Conservation (phyloP, 2,888 invertebrate species). For the Eupsilia transversa region DNA sequence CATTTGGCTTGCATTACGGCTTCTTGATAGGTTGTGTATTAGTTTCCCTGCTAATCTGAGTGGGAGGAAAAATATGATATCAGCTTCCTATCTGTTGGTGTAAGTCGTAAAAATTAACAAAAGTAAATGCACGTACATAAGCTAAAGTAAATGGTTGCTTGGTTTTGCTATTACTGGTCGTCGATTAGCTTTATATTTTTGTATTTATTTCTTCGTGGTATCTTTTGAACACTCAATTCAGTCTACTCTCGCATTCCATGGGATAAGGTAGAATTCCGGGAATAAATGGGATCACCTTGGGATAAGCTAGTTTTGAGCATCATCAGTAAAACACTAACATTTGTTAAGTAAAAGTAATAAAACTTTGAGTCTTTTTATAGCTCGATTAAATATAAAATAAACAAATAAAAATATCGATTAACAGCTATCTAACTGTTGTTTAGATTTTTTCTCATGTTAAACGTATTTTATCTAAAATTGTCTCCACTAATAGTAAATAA, state of each 20-base stretch:
- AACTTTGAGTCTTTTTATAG: constrained; percentile 6
- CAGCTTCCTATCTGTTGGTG: background rate
- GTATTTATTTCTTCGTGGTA: background rate
- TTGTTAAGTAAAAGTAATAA: constrained; percentile 6
- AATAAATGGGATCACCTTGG: background rate
- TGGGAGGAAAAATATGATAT: constrained; percentile 16
- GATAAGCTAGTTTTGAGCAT: background rate
- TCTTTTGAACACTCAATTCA: background rate
- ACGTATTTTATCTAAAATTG: constrained; percentile 44
- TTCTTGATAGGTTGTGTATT: constrained; percentile 47
- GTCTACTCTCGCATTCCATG: too few relatives aligned
- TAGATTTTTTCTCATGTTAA: constrained; percentile 41
- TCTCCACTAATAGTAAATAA: constrained; percentile 42
- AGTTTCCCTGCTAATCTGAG: constrained; percentile 30
- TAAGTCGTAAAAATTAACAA: background rate
- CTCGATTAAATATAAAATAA: constrained; percentile 17
- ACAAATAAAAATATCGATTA: constrained; percentile 46
- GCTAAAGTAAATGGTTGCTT: background rate
- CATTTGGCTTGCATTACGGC: constrained; percentile 58
- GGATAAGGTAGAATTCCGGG: background rate
- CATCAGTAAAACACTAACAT: background rate
- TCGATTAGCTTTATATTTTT: background rate
- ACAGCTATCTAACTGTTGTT: constrained; percentile 31
- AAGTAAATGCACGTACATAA: background rate
- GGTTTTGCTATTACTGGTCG: background rate